A percentile compares a stretch with the other conserved stretches of the same genome.
Conservation (phyloP, 1,140 invertebrate species). For the Anadara kagoshimensis region DNA sequence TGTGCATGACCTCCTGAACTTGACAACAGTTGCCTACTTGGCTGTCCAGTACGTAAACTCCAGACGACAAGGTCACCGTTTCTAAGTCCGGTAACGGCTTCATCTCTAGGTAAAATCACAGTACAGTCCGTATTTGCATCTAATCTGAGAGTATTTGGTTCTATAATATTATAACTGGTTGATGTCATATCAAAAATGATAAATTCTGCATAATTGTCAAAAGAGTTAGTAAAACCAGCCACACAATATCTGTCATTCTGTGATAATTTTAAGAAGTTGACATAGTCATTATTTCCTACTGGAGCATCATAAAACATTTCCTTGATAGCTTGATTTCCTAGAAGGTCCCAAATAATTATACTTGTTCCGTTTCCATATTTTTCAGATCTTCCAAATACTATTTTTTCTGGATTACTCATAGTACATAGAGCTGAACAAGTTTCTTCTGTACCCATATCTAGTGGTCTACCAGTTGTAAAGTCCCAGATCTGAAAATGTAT, state of each 20-base stretch:
- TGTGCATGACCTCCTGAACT: conserved; percentile 61
- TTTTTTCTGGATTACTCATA: conserved; percentile 66
- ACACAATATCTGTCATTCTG: conserved; percentile 68
- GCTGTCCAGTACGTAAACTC: conserved; percentile 68
- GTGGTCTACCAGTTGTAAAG: conserved; percentile 65
- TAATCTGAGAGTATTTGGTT: conserved; percentile 63
- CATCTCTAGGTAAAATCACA: conserved; percentile 65
- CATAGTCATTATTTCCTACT: conserved; percentile 68
- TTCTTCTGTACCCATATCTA: conserved; percentile 65
- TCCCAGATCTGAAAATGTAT: conserved; percentile 69
- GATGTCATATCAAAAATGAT: conserved; percentile 69
- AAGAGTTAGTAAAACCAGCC: conserved; percentile 68
- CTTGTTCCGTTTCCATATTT: conserved; percentile 67
- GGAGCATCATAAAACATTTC: conserved; percentile 66
- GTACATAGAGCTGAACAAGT: conserved; percentile 69
- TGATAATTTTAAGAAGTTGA: conserved; percentile 63
- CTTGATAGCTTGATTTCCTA: conserved; percentile 69
- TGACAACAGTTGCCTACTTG: conserved; percentile 60
- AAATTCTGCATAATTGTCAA: conserved; percentile 70
- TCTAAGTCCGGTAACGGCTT: conserved; percentile 68
- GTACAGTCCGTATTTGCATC: conserved; percentile 69
- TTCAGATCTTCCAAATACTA: conserved; percentile 67
- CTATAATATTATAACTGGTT: conserved; percentile 58
- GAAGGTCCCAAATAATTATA: conserved; percentile 70
- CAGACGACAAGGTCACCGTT: conserved; percentile 71